phyloP scores from a whole-genome alignment of 1,140 invertebrate genomes.

The Saccostrea cuccullata region DNA sequence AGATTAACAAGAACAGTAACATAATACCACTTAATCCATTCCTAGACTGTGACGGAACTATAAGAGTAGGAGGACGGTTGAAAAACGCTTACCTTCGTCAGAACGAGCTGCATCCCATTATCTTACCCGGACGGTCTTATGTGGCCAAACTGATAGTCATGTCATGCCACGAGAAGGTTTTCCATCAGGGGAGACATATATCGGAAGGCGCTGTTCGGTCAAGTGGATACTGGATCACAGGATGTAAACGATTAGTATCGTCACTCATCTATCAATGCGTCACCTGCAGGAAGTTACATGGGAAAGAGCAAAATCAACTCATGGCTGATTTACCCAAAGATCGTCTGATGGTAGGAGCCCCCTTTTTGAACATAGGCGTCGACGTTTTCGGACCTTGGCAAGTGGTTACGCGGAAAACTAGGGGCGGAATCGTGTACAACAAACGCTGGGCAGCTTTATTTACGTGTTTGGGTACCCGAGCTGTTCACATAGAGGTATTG shows the following conservation, averaged over 20 bases:
- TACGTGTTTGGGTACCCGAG: conserved; percentile 54
- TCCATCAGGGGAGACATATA: conserved; percentile 43
- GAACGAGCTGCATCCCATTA: conserved; percentile 35
- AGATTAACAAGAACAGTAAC: not conserved
- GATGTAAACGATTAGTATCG: conserved; percentile 39
- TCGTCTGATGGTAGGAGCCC: conserved; percentile 28
- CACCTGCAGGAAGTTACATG: conserved; percentile 42
- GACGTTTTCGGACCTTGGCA: conserved; percentile 54
- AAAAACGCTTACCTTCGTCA: not conserved
- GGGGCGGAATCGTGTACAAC: conserved; percentile 44
- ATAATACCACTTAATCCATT: not conserved
- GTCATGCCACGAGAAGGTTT: conserved; percentile 28
- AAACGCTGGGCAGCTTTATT: no score
- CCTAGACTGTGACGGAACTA: conserved; percentile 15
- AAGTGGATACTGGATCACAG: conserved; percentile 49
- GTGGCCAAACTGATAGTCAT: conserved; percentile 41
- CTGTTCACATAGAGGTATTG: conserved; percentile 61
- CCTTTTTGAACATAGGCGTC: conserved; percentile 49
- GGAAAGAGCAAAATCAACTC: not conserved
- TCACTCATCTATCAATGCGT: conserved; percentile 34
- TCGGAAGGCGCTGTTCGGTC: conserved; percentile 34
- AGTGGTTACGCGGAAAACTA: conserved; percentile 41
- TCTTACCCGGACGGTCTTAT: conserved; percentile 42
- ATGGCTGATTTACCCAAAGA: conserved; percentile 57
- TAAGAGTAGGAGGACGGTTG: conserved; percentile 44